Evolutionary conservation across 1,140 invertebrate genomes (phyloP).

Genomic region (Trinorchestia longiramus): DNA sequence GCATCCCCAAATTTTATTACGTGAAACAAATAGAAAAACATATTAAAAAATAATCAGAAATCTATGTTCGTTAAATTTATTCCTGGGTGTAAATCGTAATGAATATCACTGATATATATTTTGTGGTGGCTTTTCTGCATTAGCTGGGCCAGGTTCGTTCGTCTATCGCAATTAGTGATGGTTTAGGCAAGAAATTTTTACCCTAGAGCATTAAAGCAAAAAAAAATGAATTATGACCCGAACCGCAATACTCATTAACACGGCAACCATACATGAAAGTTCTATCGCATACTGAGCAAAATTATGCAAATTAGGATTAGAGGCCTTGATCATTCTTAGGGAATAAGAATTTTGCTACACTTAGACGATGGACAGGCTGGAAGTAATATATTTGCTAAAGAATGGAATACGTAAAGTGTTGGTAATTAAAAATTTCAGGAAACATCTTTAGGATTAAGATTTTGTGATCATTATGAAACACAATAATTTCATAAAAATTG

Average conservation of each 20-base stretch:
- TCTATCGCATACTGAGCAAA: background rate
- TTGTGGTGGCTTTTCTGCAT: slow-evolving; percentile 29
- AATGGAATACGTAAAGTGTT: background rate
- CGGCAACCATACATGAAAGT: slow-evolving; percentile 6
- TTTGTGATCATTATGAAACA: too few species aligned
- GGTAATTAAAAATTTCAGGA: too few species aligned
- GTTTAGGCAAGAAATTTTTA: background rate
- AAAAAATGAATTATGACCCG: background rate
- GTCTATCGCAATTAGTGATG: background rate
- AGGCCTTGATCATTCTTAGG: background rate
- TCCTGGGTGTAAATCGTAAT: background rate
- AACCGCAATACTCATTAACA: slow-evolving; percentile 29
- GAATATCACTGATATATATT: background rate
- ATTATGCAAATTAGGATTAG: slow-evolving; percentile 2
- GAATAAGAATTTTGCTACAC: background rate
- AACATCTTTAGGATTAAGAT: too few species aligned
- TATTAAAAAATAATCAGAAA: background rate
- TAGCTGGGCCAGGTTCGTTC: background rate
- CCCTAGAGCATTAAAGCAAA: background rate
- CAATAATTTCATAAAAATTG: too few species aligned
- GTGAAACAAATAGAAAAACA: background rate
- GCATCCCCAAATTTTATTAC: background rate
- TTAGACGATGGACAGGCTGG: background rate
- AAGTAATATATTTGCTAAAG: background rate
- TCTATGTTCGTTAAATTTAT: background rate